Percentiles rank a stretch among this genome's conserved stretches.
Conservation (phyloP, 2,888 invertebrate species). For the Lamproptera curius region DNA sequence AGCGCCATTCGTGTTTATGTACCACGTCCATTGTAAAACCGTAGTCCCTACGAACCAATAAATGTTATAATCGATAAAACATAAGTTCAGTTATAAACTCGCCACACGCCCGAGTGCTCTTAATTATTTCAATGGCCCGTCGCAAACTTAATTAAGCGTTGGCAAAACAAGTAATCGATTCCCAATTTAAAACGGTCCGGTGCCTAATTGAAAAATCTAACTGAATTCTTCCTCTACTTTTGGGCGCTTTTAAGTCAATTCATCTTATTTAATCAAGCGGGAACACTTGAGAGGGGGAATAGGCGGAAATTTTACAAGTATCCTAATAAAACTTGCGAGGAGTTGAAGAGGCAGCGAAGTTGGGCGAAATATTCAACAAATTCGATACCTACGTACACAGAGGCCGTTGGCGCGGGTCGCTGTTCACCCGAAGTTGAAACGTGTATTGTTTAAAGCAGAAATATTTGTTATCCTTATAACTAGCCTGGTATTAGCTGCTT, state of each 20-base stretch:
- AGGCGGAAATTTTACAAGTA: constrained; percentile 75
- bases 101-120: constrained; percentile 24
- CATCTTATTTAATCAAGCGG: constrained; percentile 74
- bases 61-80: constrained; percentile 6
- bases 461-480: too few species aligned
- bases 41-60: not conserved
- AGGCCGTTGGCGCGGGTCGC: constrained; percentile 15
- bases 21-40: not conserved
- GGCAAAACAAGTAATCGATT: constrained; percentile 36
- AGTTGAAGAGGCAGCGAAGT: constrained; percentile 56
- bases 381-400: constrained; percentile 46
- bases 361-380: constrained; percentile 63
- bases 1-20: too few species aligned
- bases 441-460: not conserved
- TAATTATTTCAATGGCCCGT: constrained; percentile 34
- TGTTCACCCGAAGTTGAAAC: not conserved
- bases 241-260: constrained; percentile 61
- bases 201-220: constrained; percentile 41
- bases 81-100: constrained; percentile 14
- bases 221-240: constrained; percentile 35
- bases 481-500: too few species aligned
- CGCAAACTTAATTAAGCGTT: constrained; percentile 33
- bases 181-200: constrained; percentile 28
- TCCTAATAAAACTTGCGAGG: constrained; percentile 72
- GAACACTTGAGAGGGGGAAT: constrained; percentile 62